Percentiles rank a stretch among this genome's conserved stretches.
Conservation (phyloP, 2,888 invertebrate species). For the Prenolepis imparis region DNA sequence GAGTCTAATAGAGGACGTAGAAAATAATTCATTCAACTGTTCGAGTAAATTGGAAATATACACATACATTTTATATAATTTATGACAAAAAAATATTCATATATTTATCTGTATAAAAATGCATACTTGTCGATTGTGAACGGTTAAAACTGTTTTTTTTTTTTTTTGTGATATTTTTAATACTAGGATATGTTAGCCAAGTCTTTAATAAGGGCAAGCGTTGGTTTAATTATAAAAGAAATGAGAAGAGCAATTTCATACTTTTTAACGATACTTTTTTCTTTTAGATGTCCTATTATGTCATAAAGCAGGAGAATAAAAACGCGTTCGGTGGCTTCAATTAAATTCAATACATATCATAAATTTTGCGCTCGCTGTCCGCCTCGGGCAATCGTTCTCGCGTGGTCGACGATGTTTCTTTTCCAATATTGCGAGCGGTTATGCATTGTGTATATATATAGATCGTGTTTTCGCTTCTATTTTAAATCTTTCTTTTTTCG, state of each 20-base stretch:
- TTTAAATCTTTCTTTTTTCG: slow-evolving; percentile 6
- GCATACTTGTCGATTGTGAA: neutral
- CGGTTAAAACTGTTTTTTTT: neutral
- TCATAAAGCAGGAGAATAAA: neutral
- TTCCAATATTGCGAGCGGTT: slow-evolving; percentile 3
- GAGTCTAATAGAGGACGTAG: neutral
- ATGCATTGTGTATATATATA: neutral
- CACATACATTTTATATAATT: neutral
- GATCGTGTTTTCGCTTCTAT: slow-evolving; percentile 3
- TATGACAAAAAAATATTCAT: neutral
- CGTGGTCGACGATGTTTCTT: slow-evolving; percentile 22
- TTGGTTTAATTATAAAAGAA: neutral
- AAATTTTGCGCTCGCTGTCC: slow-evolving; percentile 23
- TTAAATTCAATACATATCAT: slow-evolving; percentile 30
- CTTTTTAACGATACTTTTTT: neutral
- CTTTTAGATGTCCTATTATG: neutral
- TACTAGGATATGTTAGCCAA: neutral
- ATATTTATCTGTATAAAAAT: neutral
- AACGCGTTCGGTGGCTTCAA: slow-evolving; percentile 11
- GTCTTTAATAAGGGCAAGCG: neutral
- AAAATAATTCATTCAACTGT: neutral
- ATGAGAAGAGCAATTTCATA: neutral
- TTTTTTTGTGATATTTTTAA: neutral
- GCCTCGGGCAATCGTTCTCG: neutral
- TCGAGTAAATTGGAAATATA: neutral